Conservation (phyloP, 2,113 vertebrate species). For the Python bivittatus region DNA sequence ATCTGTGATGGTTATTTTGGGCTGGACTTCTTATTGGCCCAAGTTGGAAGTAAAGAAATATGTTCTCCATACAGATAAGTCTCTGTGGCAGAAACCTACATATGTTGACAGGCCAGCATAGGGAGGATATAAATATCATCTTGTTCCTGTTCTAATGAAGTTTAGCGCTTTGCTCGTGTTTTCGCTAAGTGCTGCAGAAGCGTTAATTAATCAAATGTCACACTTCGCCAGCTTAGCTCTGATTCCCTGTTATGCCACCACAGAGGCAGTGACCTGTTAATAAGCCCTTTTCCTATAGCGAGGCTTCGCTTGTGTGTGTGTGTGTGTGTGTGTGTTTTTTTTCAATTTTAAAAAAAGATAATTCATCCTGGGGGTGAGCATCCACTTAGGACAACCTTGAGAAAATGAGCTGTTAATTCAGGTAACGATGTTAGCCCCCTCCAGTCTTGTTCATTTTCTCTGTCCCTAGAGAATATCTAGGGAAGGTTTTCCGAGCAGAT, state of each 20-base stretch:
- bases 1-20: not conserved
- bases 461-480: not conserved
- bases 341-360: not conserved
- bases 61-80: no score
- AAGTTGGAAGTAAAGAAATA: not conserved
- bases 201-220: slow-evolving; percentile 43
- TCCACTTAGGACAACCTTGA: not conserved
- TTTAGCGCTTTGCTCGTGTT: slow-evolving; percentile 23
- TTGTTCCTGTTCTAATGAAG: slow-evolving; percentile 14
- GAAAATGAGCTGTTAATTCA: slow-evolving; percentile 1
- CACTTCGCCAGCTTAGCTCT: slow-evolving; percentile 11
- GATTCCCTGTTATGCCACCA: not conserved
- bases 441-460: not conserved
- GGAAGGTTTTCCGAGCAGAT: not conserved
- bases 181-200: slow-evolving; percentile 27
- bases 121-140: slow-evolving; percentile 17
- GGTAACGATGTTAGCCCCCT: not conserved
- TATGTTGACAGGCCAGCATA: not conserved
- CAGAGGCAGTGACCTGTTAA: slow-evolving; percentile 26
- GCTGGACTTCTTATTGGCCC: not conserved
- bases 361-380: not conserved
- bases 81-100: not conserved
- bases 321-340: no score
- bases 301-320: not conserved
- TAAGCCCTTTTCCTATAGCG: slow-evolving; percentile 1